phyloP scores from a whole-genome alignment of 2,797 vertebrate genomes.

The Atherinosoma microstoma region DNA sequence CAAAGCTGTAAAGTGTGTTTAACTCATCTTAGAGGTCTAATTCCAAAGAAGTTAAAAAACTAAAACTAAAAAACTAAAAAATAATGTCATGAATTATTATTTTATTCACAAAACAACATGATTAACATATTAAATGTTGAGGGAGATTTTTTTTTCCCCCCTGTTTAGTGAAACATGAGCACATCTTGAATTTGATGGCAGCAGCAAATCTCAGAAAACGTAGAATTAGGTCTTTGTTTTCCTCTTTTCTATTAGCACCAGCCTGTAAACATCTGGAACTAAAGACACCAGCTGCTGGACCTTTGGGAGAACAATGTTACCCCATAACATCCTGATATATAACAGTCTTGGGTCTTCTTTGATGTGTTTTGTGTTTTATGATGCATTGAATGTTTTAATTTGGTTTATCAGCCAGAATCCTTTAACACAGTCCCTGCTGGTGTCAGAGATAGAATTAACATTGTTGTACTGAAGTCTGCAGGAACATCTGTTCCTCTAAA shows the following conservation, averaged over 20 bases:
- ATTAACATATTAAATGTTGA: background rate
- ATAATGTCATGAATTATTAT: background rate
- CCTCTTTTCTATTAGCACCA: background rate
- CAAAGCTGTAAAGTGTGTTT: no score
- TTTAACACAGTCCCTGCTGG: no score
- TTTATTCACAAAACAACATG: background rate
- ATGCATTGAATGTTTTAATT: no score
- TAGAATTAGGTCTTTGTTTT: background rate
- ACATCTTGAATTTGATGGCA: background rate
- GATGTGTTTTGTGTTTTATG: no score
- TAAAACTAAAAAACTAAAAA: background rate
- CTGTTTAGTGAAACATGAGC: background rate
- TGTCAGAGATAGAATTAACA: no score
- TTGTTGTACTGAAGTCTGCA: no score
- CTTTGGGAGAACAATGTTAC: background rate
- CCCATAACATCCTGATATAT: no score
- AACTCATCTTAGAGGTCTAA: no score
- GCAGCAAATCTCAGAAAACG: background rate
- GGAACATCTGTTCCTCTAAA: no score
- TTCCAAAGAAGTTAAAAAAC: no score
- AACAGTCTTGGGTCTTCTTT: no score
- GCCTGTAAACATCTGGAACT: background rate
- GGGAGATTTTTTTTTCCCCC: background rate
- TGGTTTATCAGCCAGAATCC: no score
- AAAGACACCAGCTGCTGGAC: background rate